phyloP scores from a whole-genome alignment of 2,888 invertebrate genomes.

The Noctua comes region DNA sequence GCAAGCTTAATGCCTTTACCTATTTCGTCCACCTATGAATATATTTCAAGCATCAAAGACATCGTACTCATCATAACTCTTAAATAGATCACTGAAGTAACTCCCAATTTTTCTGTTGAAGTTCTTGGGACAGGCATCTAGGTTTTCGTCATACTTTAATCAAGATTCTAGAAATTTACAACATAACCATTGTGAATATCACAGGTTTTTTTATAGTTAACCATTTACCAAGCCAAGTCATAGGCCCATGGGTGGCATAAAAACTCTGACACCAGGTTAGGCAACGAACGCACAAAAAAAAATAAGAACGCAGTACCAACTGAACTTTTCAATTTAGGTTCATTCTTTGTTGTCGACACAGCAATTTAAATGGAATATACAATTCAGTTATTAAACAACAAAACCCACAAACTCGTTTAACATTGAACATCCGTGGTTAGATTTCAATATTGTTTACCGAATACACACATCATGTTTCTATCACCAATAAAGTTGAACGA shows the following conservation, averaged over 20 bases:
- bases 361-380: constrained; percentile 11
- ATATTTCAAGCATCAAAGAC: too few species aligned
- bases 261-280: too few species aligned
- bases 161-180: not conserved
- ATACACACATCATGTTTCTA: constrained; percentile 10
- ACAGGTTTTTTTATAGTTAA: too few species aligned
- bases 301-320: not conserved
- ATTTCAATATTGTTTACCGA: constrained; percentile 26
- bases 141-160: not conserved
- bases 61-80: not conserved
- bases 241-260: too few species aligned
- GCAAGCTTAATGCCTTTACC: too few species aligned
- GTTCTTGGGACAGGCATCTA: too few species aligned
- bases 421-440: constrained; percentile 4
- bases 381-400: constrained; percentile 32
- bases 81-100: too few species aligned
- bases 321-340: not conserved
- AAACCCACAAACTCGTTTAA: constrained; percentile 10
- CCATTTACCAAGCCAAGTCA: too few species aligned
- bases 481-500: constrained; percentile 4
- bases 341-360: not conserved
- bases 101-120: too few species aligned
- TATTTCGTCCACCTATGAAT: too few species aligned
- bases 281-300: not conserved
- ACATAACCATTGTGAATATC: not conserved